Evolutionary conservation across 2,113 vertebrate genomes (phyloP).

Genomic region (Aphyosemion australe): DNA sequence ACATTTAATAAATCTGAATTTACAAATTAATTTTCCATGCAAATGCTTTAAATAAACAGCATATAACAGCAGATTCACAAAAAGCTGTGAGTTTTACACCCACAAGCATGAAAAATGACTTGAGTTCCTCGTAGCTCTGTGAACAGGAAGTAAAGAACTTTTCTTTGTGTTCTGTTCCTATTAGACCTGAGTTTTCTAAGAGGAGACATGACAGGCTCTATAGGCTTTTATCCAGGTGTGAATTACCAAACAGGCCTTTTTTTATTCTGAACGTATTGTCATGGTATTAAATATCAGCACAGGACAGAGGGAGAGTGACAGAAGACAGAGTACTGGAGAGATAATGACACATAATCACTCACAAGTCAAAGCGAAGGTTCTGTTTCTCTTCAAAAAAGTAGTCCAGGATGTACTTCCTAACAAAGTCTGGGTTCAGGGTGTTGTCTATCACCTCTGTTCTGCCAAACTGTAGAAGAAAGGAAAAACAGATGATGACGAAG

Average conservation of each 20-base stretch:
- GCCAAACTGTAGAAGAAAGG: conserved; percentile 83
- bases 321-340: not conserved
- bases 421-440: conserved; percentile 92
- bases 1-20: no score
- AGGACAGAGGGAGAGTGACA: not conserved
- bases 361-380: conserved; percentile 96
- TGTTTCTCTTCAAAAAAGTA: conserved; percentile 97
- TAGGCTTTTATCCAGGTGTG: not conserved
- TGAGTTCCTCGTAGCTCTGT: no score
- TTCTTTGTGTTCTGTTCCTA: not conserved
- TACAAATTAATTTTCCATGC: no score
- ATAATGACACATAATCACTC: conserved; percentile 68
- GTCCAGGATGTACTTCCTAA: conserved; percentile 92
- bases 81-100: no score
- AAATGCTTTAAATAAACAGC: no score
- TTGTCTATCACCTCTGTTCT: conserved; percentile 95
- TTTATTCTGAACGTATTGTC: not conserved
- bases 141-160: not conserved
- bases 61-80: no score
- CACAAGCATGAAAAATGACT: no score
- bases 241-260: not conserved
- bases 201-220: not conserved
- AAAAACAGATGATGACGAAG: conserved; percentile 26
- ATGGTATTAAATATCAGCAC: no score
- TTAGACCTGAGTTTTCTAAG: not conserved